phyloP scores from a whole-genome alignment of 1,140 invertebrate genomes.

The Cotesia chilonis region DNA sequence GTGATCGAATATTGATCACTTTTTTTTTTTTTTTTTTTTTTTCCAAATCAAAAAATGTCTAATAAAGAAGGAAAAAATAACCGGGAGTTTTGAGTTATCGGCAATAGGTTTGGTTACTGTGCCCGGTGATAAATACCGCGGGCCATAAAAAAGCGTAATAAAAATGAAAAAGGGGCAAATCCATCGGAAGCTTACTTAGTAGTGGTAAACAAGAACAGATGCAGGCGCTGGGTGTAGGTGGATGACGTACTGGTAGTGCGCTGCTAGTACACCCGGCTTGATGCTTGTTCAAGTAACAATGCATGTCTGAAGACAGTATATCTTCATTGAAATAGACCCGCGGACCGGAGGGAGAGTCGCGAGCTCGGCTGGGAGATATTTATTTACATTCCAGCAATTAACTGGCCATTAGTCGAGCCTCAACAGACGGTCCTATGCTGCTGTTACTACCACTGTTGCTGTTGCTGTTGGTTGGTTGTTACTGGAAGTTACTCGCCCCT shows the following conservation, averaged over 20 bases:
- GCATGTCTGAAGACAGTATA: slow-evolving; percentile 62
- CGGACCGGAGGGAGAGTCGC: slow-evolving; percentile 19
- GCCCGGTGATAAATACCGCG: no score
- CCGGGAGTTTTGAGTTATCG: not conserved
- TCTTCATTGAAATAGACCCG: slow-evolving; percentile 55
- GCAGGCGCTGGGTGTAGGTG: not conserved
- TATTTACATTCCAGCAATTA: slow-evolving; percentile 66
- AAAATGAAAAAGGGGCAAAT: no score
- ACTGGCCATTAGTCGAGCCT: slow-evolving; percentile 59
- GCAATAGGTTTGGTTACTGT: no score
- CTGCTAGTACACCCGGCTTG: not conserved
- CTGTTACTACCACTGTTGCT: no score
- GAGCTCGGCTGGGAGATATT: slow-evolving; percentile 59
- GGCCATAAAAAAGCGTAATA: no score
- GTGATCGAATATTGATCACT: slow-evolving; percentile 17
- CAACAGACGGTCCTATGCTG: slow-evolving; percentile 39
- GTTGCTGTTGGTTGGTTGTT: no score
- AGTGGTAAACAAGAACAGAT: not conserved
- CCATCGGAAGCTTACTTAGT: no score
- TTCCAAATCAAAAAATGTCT: not conserved
- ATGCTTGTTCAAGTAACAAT: slow-evolving; percentile 56
- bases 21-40: not conserved
- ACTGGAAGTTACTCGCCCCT: slow-evolving; percentile 34
- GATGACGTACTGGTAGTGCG: not conserved
- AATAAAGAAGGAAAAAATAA: not conserved